Conservation (phyloP, 2,797 vertebrate species). For the Trachops cirrhosus region DNA sequence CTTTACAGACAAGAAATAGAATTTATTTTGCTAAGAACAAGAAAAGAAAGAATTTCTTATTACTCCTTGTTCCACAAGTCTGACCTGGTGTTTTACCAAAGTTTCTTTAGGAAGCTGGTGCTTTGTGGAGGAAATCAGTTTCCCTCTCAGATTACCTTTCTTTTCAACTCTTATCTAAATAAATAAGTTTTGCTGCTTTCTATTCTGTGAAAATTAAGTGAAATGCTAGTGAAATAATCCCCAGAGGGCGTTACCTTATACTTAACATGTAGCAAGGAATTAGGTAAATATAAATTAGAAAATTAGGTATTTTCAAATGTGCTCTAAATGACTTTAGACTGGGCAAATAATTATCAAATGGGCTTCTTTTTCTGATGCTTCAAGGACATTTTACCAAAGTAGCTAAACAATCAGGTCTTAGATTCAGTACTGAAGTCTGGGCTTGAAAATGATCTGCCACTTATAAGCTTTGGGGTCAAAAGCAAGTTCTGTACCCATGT, state of each 20-base stretch:
- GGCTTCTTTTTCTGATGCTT: neutral
- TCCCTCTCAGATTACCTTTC: neutral
- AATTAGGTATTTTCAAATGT: neutral
- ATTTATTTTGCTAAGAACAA: neutral
- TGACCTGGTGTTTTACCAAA: neutral
- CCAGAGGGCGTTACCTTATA: neutral
- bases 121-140: neutral
- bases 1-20: neutral
- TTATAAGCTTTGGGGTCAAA: neutral
- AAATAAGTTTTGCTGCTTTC: neutral
- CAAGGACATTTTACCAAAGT: neutral
- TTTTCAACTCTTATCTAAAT: neutral
- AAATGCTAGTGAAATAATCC: neutral
- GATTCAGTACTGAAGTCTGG: neutral
- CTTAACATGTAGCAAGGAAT: neutral
- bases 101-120: neutral
- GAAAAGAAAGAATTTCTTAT: neutral
- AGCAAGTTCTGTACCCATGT: fast-evolving
- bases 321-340: neutral
- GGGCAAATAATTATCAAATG: neutral
- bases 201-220: neutral
- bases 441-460: neutral
- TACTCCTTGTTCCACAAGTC: neutral
- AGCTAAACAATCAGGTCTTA: neutral
- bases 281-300: neutral